Conservation (phyloP, 2,797 vertebrate species). For the Gymnothorax reevesii region DNA sequence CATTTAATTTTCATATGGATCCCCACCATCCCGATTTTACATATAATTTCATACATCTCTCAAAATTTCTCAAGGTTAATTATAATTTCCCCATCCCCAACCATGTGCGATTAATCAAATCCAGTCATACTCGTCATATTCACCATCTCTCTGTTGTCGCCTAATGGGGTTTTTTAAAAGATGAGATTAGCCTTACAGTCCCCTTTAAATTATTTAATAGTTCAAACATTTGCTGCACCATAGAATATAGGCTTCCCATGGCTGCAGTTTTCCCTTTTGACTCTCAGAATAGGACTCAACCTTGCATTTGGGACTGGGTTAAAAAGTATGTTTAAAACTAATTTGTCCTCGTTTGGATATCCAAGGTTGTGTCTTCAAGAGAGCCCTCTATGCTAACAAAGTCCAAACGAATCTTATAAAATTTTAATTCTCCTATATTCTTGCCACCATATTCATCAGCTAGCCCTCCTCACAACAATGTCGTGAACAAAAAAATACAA, state of each 20-base stretch:
- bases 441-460: too few relatives aligned
- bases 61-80: neutral
- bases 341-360: too few relatives aligned
- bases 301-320: neutral
- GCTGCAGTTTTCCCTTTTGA: too few relatives aligned
- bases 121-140: neutral
- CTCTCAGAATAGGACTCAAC: neutral
- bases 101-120: neutral
- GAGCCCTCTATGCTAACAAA: neutral
- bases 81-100: neutral
- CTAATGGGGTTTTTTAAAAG: neutral
- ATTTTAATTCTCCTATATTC: too few relatives aligned
- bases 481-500: neutral
- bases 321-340: too few relatives aligned
- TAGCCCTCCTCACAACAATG: too few relatives aligned
- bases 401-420: too few relatives aligned
- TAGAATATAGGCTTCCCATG: neutral
- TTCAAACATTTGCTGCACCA: neutral
- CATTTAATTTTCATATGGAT: neutral
- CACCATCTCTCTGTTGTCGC: neutral
- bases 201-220: neutral
- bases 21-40: neutral
- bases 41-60: neutral
- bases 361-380: too few relatives aligned
- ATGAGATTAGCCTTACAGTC: neutral